Conservation (phyloP, 2,888 invertebrate genomes). For the Platypus cylindrus region DNA sequence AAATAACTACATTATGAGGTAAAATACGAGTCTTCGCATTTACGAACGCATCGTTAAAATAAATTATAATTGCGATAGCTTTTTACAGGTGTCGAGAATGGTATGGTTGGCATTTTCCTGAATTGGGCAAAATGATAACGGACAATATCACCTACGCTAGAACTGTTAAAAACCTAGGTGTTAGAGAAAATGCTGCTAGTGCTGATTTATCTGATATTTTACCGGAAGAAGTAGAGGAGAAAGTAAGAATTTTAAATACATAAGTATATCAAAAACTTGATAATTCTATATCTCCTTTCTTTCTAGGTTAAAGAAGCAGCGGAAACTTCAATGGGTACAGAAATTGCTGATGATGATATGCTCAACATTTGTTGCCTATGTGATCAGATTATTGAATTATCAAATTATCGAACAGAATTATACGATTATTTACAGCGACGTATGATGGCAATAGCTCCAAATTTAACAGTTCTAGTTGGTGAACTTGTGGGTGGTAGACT, state of each 20-base stretch:
- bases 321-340: slow-evolving; percentile 98
- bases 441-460: slow-evolving; percentile 98
- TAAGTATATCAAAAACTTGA: too few species aligned
- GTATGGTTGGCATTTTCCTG: slow-evolving; percentile 99
- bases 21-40: not conserved
- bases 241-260: too few species aligned
- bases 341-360: slow-evolving; percentile 93
- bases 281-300: too few species aligned
- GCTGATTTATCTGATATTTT: slow-evolving; percentile 87
- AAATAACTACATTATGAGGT: slow-evolving; percentile 91
- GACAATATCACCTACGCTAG: slow-evolving; percentile 89
- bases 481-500: slow-evolving; percentile 94
- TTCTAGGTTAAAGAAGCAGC: slow-evolving; percentile 83
- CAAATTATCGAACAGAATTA: slow-evolving; percentile 78
- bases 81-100: slow-evolving; percentile 75
- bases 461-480: slow-evolving; percentile 88
- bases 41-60: too few species aligned
- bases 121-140: slow-evolving; percentile 87
- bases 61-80: too few species aligned
- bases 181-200: slow-evolving; percentile 69
- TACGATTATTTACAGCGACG: slow-evolving; percentile 89
- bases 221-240: slow-evolving; percentile 83
- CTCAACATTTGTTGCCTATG: slow-evolving; percentile 84
- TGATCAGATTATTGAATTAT: slow-evolving; percentile 87
- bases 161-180: slow-evolving; percentile 69